Evolutionary conservation across 2,888 invertebrate species (phyloP).

Genomic region (Sarcophaga rosellei): DNA sequence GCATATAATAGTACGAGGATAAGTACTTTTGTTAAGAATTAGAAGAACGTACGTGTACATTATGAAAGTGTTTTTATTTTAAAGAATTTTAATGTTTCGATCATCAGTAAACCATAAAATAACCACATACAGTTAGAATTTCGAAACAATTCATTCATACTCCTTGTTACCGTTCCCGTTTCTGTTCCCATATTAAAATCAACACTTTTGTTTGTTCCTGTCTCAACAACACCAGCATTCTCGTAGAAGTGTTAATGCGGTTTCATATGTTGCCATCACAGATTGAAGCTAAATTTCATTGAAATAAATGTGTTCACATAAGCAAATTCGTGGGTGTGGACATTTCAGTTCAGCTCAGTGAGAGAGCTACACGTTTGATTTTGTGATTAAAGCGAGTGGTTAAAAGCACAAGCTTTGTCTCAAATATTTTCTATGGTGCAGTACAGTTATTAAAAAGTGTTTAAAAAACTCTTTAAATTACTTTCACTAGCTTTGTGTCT

Average conservation of each 20-base stretch:
- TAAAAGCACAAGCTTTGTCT: too few species aligned
- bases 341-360: neutral
- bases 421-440: too few species aligned
- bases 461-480: too few species aligned
- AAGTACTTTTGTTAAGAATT: neutral
- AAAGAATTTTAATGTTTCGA: constrained; percentile 66
- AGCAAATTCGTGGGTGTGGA: constrained; percentile 17
- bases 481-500: too few species aligned
- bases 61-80: constrained; percentile 65
- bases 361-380: neutral
- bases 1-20: neutral
- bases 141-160: neutral
- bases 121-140: constrained; percentile 27
- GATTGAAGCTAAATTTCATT: constrained; percentile 26
- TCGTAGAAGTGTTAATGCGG: constrained; percentile 56
- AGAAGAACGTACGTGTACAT: constrained; percentile 58
- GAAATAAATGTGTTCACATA: constrained; percentile 28
- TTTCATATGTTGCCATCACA: constrained; percentile 49
- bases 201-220: too few species aligned
- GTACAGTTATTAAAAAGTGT: too few species aligned
- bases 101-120: constrained; percentile 53
- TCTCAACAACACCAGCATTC: neutral
- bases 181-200: too few species aligned
- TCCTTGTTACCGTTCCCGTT: too few species aligned
- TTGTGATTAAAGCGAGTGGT: constrained; percentile 31